Conservation (phyloP, 1,140 invertebrate genomes). For the Ceratina japonica region DNA sequence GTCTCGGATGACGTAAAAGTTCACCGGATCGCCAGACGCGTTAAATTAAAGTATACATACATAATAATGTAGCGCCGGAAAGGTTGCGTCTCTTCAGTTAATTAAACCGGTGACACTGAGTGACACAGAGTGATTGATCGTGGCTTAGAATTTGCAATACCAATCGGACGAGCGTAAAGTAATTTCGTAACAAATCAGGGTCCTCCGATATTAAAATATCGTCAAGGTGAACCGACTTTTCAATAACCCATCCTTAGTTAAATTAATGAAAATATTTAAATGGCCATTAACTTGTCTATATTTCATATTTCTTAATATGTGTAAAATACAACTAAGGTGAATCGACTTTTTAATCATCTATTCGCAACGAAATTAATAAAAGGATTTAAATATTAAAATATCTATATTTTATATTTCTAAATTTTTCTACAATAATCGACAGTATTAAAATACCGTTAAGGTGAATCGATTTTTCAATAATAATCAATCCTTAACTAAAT, state of each 20-base stretch:
- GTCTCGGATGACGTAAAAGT: background rate
- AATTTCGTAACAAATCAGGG: slow-evolving; percentile 23
- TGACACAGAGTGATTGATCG: slow-evolving; percentile 11
- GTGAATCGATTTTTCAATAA: background rate
- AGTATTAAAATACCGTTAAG: background rate
- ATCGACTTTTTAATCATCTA: too few species aligned
- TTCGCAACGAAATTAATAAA: too few species aligned
- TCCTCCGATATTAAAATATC: background rate
- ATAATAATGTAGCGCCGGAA: background rate
- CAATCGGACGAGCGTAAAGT: slow-evolving; percentile 2
- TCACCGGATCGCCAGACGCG: background rate
- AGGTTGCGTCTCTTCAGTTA: background rate
- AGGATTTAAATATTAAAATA: background rate
- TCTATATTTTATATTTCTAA: slow-evolving; percentile 38
- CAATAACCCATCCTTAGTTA: too few species aligned
- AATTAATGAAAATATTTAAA: too few species aligned
- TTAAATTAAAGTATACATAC: background rate
- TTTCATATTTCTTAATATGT: slow-evolving; percentile 29
- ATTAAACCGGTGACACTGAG: background rate
- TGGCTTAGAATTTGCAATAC: slow-evolving; percentile 23
- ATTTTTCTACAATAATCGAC: background rate
- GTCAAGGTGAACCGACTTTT: background rate
- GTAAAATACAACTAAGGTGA: too few species aligned
- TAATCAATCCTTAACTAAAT: too few species aligned
- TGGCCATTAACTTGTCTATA: slow-evolving; percentile 28